A percentile compares a stretch with the other conserved stretches of the same genome.
Conservation (phyloP, 2,888 invertebrate species). For the Mythimna loreyi region DNA sequence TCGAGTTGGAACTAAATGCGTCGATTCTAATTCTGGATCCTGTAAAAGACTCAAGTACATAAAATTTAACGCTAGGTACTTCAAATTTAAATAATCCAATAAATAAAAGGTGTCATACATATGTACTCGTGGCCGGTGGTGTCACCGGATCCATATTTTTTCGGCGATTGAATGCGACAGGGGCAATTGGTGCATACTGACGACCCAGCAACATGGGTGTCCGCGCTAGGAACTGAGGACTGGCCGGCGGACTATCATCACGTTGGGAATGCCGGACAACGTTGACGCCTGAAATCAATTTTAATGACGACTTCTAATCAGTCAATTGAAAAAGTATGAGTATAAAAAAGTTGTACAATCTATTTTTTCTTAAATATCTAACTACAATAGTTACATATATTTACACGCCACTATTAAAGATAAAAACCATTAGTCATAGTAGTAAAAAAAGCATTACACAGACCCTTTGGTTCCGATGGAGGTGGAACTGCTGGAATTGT, state of each 20-base stretch:
- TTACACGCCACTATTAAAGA: background rate
- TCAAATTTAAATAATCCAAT: background rate
- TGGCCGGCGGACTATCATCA: conserved; percentile 83
- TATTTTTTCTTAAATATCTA: too few species aligned
- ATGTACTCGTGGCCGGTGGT: conserved; percentile 66
- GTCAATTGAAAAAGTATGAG: background rate
- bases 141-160: conserved; percentile 70
- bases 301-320: background rate
- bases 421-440: background rate
- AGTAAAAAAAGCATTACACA: conserved; percentile 18
- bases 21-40: conserved; percentile 32
- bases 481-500: conserved; percentile 41
- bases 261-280: conserved; percentile 67
- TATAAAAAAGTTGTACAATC: background rate
- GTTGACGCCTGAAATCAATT: conserved; percentile 31
- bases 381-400: background rate
- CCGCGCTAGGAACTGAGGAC: conserved; percentile 79
- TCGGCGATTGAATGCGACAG: conserved; percentile 79
- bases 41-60: conserved; percentile 26
- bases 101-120: conserved; percentile 68
- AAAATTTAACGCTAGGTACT: background rate
- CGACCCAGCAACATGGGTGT: conserved; percentile 67
- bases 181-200: conserved; percentile 83
- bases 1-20: conserved; percentile 66
- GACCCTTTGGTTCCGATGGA: conserved; percentile 48